Base-by-base conservation (phyloP, 2,888 invertebrate genomes). In the Vesta saturnalis region DNA sequence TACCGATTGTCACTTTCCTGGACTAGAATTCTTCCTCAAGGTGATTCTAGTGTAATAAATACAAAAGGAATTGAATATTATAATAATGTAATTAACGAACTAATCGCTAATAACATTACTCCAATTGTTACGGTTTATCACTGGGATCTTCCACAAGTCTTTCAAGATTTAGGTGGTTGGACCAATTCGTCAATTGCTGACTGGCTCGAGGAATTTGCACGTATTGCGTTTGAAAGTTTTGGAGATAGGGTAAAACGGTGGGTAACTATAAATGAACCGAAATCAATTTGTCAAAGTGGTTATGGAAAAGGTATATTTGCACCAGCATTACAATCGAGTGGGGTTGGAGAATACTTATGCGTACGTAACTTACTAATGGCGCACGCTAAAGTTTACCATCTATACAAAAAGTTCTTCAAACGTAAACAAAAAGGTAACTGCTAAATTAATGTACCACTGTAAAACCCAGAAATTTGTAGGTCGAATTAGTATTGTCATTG, bases 41-140 rank as follows among this genome's bases (percentile, higher is more conserved):
- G 89, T 4, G 80, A 85, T 3, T 80, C 83, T 71, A 86, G 86
- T 81, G 83, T 76, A 65, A 82, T 90, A 47, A 91, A 90, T 79
- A 85, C 87, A 68, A 81, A 79, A 1, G 91, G 90, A 1, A 81
- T 92, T 30, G 79, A 83, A 52, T 90, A 90, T 81, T 92, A 91
- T 82, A 86, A 85, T 56, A 83, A 85, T 49, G 78, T 92, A 18
- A 84, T 91, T 8, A 81, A 87, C 52, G 87, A 86, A 72, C 81
- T 92, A 1, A n/a, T n/a, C n/a, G n/a, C n/a, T n/a, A n/a, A n/a
- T n/a, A n/a, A n/a, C n/a, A n/a, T n/a, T n/a, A n/a, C n/a, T n/a
- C n/a, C n/a, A n/a, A n/a, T n/a, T n/a, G n/a, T n/a, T n/a, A n/a
- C n/a, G n/a, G n/a, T n/a, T n/a, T n/a, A n/a, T n/a, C n/a, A n/a